These are phyloP conservation scores for Choristoneura rosaceana DNA, from an alignment of 2,888 invertebrate genomes.

Conservation along the genomic window DNA sequence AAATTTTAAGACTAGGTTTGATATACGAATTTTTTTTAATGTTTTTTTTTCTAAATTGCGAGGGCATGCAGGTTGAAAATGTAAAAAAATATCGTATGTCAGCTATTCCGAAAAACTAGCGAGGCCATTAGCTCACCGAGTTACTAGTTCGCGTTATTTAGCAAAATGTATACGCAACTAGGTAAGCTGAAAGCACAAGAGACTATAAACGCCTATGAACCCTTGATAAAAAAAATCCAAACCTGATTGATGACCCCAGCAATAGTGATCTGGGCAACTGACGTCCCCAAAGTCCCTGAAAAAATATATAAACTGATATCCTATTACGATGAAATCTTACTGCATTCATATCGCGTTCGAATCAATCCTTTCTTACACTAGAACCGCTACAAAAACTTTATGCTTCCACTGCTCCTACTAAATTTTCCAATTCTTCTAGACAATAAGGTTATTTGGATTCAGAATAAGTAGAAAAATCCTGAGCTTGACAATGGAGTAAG, in stretches of 20 bases:
- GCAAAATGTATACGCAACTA: too few species aligned
- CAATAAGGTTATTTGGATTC: constrained; percentile 33
- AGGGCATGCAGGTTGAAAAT: too few species aligned
- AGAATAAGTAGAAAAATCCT: constrained; percentile 16
- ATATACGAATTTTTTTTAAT: too few species aligned
- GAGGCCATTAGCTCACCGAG: too few species aligned
- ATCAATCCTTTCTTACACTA: constrained; percentile 30
- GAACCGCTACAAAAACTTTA: constrained; percentile 25
- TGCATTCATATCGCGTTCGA: constrained; percentile 35
- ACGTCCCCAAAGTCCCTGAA: constrained; percentile 8
- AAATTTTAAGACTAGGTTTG: too few species aligned
- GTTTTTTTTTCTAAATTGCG: too few species aligned
- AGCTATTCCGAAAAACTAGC: too few species aligned
- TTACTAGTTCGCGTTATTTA: too few species aligned
- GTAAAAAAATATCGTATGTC: too few species aligned
- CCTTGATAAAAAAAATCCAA: too few species aligned
- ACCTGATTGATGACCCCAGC: constrained; percentile 9
- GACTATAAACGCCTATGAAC: background rate
- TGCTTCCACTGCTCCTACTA: constrained; percentile 4
- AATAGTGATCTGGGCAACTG: background rate
- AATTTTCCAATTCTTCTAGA: constrained; percentile 18
- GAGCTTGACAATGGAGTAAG: constrained; percentile 22
- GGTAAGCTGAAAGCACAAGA: background rate
- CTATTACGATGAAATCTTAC: constrained; percentile 11
- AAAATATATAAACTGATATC: constrained; percentile 20